Evolutionary conservation across 2,888 invertebrate species (phyloP).

Genomic region (Drosophila tripunctata): DNA sequence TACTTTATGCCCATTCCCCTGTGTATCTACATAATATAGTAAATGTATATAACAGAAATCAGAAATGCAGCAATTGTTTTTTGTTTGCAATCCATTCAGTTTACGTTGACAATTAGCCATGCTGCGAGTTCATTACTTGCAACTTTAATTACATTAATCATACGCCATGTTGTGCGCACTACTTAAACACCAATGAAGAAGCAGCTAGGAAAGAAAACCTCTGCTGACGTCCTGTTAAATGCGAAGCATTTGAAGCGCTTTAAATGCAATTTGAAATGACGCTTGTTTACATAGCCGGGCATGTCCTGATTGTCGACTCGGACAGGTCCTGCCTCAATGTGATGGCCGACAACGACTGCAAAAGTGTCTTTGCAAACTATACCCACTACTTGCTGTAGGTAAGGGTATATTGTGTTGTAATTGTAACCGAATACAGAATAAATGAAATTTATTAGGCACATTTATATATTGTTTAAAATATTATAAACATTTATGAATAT

Average conservation of each 20-base stretch:
- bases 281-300: slow-evolving; percentile 63
- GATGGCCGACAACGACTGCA: slow-evolving; percentile 26
- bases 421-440: too few species aligned
- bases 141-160: slow-evolving; percentile 64
- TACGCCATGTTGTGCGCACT: slow-evolving; percentile 63
- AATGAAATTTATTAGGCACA: too few species aligned
- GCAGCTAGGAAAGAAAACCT: background rate
- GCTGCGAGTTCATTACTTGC: slow-evolving; percentile 40
- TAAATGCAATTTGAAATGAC: slow-evolving; percentile 70
- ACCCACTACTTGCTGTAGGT: background rate
- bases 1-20: slow-evolving; percentile 19
- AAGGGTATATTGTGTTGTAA: background rate
- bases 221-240: slow-evolving; percentile 16
- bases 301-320: slow-evolving; percentile 7
- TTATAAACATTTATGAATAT: too few species aligned
- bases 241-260: slow-evolving; percentile 60
- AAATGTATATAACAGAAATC: background rate
- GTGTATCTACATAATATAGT: background rate
- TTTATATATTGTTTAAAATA: too few species aligned
- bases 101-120: slow-evolving; percentile 52
- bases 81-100: slow-evolving; percentile 41
- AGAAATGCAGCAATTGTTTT: background rate
- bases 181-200: slow-evolving; percentile 56
- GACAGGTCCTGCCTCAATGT: slow-evolving; percentile 19
- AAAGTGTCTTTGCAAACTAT: slow-evolving; percentile 32